Percentiles rank a stretch among this genome's conserved stretches.
Conservation (phyloP, 2,797 vertebrate genomes). For the Gambusia yucatana region DNA sequence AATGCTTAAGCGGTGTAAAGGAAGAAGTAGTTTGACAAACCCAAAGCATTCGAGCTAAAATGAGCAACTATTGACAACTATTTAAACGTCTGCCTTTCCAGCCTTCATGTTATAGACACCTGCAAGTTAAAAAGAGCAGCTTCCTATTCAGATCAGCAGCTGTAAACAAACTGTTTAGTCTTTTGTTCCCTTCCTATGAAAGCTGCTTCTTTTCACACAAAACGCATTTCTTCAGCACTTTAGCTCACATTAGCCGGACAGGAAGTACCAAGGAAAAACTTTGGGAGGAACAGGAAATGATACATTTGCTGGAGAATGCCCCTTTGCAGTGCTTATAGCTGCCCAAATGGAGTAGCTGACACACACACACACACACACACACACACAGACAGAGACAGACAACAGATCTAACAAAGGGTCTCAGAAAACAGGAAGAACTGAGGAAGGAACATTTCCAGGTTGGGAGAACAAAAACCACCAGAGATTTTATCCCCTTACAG, state of each 20-base stretch:
- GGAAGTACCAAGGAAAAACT: slow-evolving; percentile 68
- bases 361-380: not conserved
- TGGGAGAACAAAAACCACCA: slow-evolving; percentile 57
- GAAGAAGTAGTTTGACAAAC: not conserved
- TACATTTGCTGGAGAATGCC: slow-evolving; percentile 66
- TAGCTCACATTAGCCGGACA: slow-evolving; percentile 50
- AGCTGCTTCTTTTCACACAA: slow-evolving; percentile 11
- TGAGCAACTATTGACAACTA: not conserved
- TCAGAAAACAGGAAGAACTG: slow-evolving; percentile 75
- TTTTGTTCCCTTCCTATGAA: slow-evolving; percentile 30
- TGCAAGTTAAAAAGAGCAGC: slow-evolving; percentile 15
- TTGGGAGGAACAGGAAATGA: slow-evolving; percentile 75
- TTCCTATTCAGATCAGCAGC: slow-evolving; percentile 47
- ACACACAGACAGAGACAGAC: slow-evolving; percentile 3
- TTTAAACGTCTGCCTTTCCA: not conserved
- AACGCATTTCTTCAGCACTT: slow-evolving; percentile 33
- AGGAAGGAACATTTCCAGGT: slow-evolving; percentile 71
- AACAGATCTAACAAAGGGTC: slow-evolving; percentile 53
- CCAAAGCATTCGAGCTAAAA: not conserved
- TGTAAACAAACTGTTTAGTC: slow-evolving; percentile 49
- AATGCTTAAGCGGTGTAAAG: not conserved
- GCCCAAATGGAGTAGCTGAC: slow-evolving; percentile 20
- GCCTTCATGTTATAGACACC: slow-evolving; percentile 24
- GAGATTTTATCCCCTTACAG: slow-evolving; percentile 43
- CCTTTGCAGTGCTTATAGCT: slow-evolving; percentile 17